A percentile compares a stretch with the other conserved stretches of the same genome.
Conservation (phyloP, 2,797 vertebrate species). For the Calcarius lapponicus region DNA sequence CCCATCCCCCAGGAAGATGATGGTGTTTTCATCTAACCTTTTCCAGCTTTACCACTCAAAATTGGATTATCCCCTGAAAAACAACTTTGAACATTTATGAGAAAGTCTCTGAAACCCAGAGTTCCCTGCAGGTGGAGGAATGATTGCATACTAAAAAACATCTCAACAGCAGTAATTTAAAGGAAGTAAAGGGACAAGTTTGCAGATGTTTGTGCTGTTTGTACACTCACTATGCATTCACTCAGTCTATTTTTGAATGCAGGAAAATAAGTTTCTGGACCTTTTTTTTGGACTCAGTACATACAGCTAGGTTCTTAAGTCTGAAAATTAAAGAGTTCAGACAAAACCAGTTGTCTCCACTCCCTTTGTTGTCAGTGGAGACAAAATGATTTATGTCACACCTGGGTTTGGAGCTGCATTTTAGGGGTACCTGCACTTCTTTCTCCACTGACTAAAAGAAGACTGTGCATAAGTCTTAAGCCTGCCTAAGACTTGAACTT, state of each 20-base stretch:
- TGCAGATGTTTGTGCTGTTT: background rate
- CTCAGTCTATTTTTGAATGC: background rate
- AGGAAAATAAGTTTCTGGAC: background rate
- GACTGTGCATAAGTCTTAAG: background rate
- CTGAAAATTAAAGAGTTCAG: background rate
- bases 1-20: background rate
- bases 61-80: background rate
- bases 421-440: background rate
- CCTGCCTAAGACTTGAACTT: background rate
- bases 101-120: background rate
- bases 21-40: background rate
- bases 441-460: background rate
- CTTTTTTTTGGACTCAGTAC: background rate
- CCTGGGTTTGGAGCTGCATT: background rate
- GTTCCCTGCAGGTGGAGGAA: background rate
- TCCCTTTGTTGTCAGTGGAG: background rate
- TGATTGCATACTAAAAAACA: background rate
- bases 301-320: background rate
- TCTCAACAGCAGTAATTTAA: background rate
- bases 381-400: background rate
- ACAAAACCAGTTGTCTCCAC: background rate
- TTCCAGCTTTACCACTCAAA: background rate
- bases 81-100: background rate
- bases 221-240: background rate
- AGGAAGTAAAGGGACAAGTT: background rate